Base-by-base conservation (phyloP, 2,113 vertebrate species). In the Rostratula benghalensis region DNA sequence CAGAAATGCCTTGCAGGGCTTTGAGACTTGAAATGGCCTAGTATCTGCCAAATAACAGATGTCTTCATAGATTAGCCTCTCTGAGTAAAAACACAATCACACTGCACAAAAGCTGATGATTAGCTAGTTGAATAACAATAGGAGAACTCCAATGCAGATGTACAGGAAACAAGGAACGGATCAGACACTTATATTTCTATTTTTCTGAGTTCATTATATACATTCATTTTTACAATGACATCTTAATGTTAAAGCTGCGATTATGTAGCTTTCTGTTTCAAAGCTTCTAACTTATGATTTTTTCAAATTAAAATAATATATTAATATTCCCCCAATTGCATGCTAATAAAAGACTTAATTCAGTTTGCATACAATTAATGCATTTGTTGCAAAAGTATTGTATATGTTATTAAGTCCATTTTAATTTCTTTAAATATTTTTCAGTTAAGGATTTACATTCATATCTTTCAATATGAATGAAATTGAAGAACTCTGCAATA, bases 101-200 rank as follows among this genome's bases (percentile, higher is more conserved):
- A 54, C 6, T 50, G 33, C 95, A 98, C 97, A 98, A 98, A 97
- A 96, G 96, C 95, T 92, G 94, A 65, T 98, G 97, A 98, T 98
- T 97, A 98, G 97, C 97, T 97, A 91, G 96, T 97, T 97, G 97
- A 97, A 93, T 97, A 97, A 96, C 96, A 98, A 95, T 93, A 91
- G 88, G 41, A 76, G 5, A 69, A 96, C 94, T 96, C 96, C 64
- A 87, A 39, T 65, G 69, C 97, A 98, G 96, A 97, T 97, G 95
- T 95, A 93, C 95, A 87, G 80, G 85, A 96, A 96, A 95, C 81
- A 96, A 97, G 94, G 64, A 83, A 90, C 75, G 76, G 88, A 90
- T 97, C 89, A 93, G 95, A 87, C 83, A 65, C 69, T 95, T 80
- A 70, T 13, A 33, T 90, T 94, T 96, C 91, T 96, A 13, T 96